Conservation (phyloP, 2,113 vertebrate species). For the Chitala chitala region DNA sequence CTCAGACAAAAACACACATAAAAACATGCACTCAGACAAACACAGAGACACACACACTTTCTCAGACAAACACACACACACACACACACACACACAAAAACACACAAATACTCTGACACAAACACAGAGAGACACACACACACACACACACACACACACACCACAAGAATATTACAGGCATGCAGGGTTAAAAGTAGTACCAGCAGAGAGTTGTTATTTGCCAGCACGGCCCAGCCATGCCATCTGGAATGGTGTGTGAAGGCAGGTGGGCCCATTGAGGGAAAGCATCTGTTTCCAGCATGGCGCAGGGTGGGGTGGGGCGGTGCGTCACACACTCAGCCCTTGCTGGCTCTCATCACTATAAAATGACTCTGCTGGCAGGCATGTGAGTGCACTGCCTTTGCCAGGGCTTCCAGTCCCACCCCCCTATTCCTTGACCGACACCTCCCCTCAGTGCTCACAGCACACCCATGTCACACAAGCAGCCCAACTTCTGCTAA, state of each 20-base stretch:
- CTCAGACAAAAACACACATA: not conserved
- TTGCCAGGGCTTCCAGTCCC: not conserved
- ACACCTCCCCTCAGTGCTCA: not conserved
- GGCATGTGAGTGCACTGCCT: no score
- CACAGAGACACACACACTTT: not conserved
- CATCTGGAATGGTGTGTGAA: not conserved
- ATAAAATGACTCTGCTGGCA: not conserved
- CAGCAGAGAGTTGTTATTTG: not conserved
- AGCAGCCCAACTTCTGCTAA: no score
- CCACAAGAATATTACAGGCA: constrained; percentile 11
- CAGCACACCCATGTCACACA: no score
- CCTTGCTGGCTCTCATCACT: not conserved
- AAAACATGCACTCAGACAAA: not conserved
- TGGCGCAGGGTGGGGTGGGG: not conserved
- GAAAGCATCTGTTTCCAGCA: constrained; percentile 12
- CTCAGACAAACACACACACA: constrained; percentile 7
- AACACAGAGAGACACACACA: not conserved
- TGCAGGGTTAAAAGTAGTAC: constrained; percentile 4
- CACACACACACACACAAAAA: not conserved
- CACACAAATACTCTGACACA: not conserved
- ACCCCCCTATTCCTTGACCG: not conserved
- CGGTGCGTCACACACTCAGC: no score
- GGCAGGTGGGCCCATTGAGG: not conserved
- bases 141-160: not conserved
- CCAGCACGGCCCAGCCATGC: not conserved